Base-by-base conservation (phyloP, 2,888 invertebrate species). In the Scaptomyza parva region DNA sequence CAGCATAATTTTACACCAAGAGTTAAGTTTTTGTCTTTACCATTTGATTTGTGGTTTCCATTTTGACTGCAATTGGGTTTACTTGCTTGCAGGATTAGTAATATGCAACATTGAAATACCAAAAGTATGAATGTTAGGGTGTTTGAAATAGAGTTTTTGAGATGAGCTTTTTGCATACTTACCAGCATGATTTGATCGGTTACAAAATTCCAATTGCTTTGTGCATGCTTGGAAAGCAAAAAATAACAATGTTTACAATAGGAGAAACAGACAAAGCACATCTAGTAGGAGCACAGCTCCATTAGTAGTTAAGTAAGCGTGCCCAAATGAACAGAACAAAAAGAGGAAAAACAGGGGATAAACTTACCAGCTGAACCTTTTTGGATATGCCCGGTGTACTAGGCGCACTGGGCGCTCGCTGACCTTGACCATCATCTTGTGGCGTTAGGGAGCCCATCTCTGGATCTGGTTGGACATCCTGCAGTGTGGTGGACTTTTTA, bases 291-390 rank as follows among this genome's bases (percentile, higher is more conserved):
- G 41, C 22, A 17, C 0, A 28, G 18, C 59, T 72, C 47, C 50
- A 18, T 41, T 48, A 55, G 39, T 50, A 11, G 52, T 75, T 60
- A 64, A 12, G 26, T 4, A 47, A 30, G 35, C 24, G 1, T 6
- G 12, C 30, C 26, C 30, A 18, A 45, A 11, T 8, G 18, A 28
- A 22, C 11, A 45, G 26, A 2, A 33, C 14, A 8, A n/a, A 3
- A 20, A 37, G 0, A 40, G 0, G 1, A 3, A 0, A 18, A 9
- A 24, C 0, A 35, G n/a, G 1, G 1, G 9, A 18, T 5, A 3
- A 11, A 70, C 94, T 93, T 90, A 97, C 97, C 94, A 97, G 91
- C 90, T 97, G 97, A 45, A 97, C 97, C 93, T 97, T 97, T 92
- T 97, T 97, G 67, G 95, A 95, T 67, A 96, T 94, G 28, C 95